These are phyloP conservation scores for Teleopsis dalmanni DNA, from an alignment of 1,140 invertebrate genomes.

Conservation along the genomic window DNA sequence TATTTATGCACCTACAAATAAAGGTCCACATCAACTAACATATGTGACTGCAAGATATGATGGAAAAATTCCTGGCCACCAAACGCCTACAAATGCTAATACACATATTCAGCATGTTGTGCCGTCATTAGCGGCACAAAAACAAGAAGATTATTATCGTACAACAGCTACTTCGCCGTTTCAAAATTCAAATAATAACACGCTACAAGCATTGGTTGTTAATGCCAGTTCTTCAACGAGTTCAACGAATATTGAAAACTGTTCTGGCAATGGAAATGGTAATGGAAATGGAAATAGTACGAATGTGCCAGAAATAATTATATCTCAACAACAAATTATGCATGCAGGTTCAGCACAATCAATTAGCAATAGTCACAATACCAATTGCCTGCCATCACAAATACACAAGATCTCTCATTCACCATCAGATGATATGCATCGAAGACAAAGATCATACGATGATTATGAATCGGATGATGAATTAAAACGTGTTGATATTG, in stretches of 20 bases:
- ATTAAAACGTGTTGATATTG: constrained; percentile 76
- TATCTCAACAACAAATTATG: constrained; percentile 23
- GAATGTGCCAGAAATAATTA: constrained; percentile 32
- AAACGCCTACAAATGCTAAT: not conserved
- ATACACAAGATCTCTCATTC: not conserved
- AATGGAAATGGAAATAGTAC: not conserved
- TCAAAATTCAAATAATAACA: constrained; percentile 16
- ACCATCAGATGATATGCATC: constrained; percentile 13
- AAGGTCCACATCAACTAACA: constrained; percentile 8
- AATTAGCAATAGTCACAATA: constrained; percentile 23
- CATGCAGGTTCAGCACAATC: not conserved
- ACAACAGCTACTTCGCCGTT: constrained; percentile 42
- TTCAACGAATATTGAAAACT: too few relatives aligned
- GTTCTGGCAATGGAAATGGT: not conserved
- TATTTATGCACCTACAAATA: not conserved
- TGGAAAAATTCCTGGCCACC: constrained; percentile 23
- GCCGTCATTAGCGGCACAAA: constrained; percentile 16
- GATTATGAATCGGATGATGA: constrained; percentile 89
- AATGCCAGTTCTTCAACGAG: constrained; percentile 4
- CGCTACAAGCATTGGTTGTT: not conserved
- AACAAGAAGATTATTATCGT: constrained; percentile 43
- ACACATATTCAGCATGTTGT: constrained; percentile 1
- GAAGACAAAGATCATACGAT: constrained; percentile 51
- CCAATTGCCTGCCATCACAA: not conserved
- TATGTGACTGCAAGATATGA: constrained; percentile 33